Evolutionary conservation across 2,888 invertebrate genomes (phyloP), one percentile per base, ranked within the genome.

Genomic region (Drosophila anceps): DNA sequence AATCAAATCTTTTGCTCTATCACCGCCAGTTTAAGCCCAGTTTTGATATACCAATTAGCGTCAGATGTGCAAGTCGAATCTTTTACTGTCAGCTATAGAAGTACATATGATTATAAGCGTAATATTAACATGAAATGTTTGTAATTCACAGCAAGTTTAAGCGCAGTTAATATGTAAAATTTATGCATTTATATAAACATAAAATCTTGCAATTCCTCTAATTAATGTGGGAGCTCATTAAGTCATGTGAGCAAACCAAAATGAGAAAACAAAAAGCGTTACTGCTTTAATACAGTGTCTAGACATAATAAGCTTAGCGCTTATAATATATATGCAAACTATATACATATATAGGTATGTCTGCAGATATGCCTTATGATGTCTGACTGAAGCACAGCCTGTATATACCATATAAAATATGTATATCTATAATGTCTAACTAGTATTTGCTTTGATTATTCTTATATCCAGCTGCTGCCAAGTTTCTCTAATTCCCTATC

Each of bases 171-270:
- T 39, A 41, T 41, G 10, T 18, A 41, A 41, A n/a, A n/a, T n/a
- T n/a, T 41, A 41, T 41, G 4, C 18, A 41, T 41, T 41, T 18
- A 1, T 29, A 12, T n/a, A 18, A 31, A 7, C 10, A 12, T 50
- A 31, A 31, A 18, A 12, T 31, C 29, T 31, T 18, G n/a, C 4
- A 31, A 48, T 48, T 29, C n/a, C 9, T 10, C n/a, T 48, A 48
- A 29, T 31, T 50, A 31, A 31, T 50, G 48, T 31, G 48, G 18
- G 31, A 50, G n/a, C 48, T 50, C 31, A 31, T 50, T n/a, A 48
- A 18, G 31, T 27, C 15, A 24, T 0, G 20, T 27, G 29, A 46
- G 27, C 27, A 46, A 27, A 27, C 7, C 15, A 1, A 15, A 27
- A 46, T 46, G 27, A n/a, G 46, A 3, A n/a, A 46, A 29, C n/a